Evolutionary conservation across 2,113 vertebrate species (phyloP), one percentile per base, ranked within the genome.

Genomic region (Theropithecus gelada): DNA sequence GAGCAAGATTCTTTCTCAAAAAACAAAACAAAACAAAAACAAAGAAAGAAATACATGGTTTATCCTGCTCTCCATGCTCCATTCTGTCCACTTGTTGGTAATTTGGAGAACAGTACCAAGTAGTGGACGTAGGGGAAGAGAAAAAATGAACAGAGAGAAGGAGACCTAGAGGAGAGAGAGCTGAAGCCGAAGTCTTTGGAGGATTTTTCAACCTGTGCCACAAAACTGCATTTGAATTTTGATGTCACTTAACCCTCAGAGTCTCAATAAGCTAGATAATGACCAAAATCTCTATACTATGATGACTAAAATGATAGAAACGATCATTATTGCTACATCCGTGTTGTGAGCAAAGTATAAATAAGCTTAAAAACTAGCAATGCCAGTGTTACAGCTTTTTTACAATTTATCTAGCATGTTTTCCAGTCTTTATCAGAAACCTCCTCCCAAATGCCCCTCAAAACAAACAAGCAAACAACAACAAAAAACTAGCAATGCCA

Each of bases 91-190:
- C 8, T 95, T 88, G 35, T 2, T 35, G 80, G 90, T 66, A 94
- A 27, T 79, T 73, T 50, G 35, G 6, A 57, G 13, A 72, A 32
- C 1, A 85, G 3, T 7, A 11, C 25, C 38, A 35, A 43, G 25
- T 8, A 8, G 4, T 40, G 6, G 27, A 59, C 35, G 72, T 0
- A 30, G 30, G 43, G 30, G 3, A 43, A 1, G 4, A 75, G 18
- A 91, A 40, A 73, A 76, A 73, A 32, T 1, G 1, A 30, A 43
- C 0, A 16, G 50, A 76, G 3, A 25, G 11, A 40, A 45, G 20
- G 6, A 3, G 6, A 2, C 13, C 32, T 6, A 38, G 22, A 50
- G 40, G 12, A 30, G 2, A 57, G 8, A 43, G 1, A 6, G 32
- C 5, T 8, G 48, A 22, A 89, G 66, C 6, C 20, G 22, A 0